Evolutionary conservation across 2,113 vertebrate species (phyloP).

Genomic region (Tylochromis polylepis): DNA sequence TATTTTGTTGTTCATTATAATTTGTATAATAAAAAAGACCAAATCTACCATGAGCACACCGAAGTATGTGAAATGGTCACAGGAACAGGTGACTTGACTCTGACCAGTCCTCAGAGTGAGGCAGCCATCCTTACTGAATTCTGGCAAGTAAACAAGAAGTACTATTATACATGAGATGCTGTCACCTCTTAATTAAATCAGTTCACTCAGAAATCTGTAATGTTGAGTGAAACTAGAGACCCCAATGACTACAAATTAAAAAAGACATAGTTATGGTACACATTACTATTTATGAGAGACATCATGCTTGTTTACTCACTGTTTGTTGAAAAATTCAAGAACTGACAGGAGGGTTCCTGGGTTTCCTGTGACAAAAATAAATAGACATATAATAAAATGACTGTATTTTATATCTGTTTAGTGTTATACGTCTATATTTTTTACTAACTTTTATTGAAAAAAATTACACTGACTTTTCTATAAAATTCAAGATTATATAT

Average conservation of each 20-base stretch:
- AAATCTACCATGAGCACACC: conserved; percentile 43
- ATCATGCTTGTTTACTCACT: not conserved
- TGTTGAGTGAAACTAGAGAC: not conserved
- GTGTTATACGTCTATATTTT: not conserved
- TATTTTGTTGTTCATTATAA: not conserved
- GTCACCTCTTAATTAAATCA: not conserved
- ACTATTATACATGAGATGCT: not conserved
- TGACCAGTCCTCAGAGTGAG: not conserved
- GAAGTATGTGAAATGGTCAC: conserved; percentile 56
- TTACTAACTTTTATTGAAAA: not conserved
- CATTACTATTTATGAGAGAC: not conserved
- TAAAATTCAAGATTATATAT: not conserved
- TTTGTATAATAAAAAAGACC: not conserved
- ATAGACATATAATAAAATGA: not conserved
- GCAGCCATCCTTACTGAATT: not conserved
- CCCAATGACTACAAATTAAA: not conserved
- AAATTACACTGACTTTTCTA: not conserved
- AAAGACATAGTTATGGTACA: fast-evolving
- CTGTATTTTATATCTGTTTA: not conserved
- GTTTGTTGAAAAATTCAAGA: not conserved
- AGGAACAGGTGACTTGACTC: conserved; percentile 22
- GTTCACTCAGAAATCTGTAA: not conserved
- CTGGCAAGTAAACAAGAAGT: not conserved
- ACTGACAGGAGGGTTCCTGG: not conserved
- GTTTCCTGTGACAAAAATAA: conserved; percentile 6